Evolutionary conservation across 2,113 vertebrate species (phyloP).

Genomic region (Raphicerus campestris): DNA sequence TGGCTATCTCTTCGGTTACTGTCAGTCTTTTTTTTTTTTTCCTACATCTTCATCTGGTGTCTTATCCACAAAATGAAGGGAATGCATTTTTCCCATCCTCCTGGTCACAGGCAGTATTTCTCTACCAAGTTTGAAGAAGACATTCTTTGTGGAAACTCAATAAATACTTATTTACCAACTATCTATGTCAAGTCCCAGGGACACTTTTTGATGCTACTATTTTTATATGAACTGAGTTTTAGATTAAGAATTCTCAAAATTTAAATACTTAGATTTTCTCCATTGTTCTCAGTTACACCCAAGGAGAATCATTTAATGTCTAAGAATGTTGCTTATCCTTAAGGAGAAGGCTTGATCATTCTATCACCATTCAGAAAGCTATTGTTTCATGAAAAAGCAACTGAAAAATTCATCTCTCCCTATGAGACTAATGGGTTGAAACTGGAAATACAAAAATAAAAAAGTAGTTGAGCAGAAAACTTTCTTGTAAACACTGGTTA

Average conservation of each 20-base stretch:
- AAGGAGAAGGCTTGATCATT: background rate
- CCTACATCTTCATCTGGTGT: background rate
- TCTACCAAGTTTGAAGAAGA: background rate
- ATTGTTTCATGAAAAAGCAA: background rate
- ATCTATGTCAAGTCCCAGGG: background rate
- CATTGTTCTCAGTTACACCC: background rate
- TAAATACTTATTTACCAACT: background rate
- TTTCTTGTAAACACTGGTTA: background rate
- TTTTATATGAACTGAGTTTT: background rate
- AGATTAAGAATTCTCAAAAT: background rate
- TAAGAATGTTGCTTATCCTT: background rate
- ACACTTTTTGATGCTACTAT: background rate
- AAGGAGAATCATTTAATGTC: background rate
- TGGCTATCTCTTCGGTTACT: background rate
- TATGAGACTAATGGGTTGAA: background rate
- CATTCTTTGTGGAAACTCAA: background rate
- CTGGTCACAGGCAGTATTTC: background rate
- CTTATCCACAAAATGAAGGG: background rate
- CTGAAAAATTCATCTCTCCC: background rate
- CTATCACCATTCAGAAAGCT: background rate
- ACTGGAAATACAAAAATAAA: background rate
- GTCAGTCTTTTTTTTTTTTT: background rate
- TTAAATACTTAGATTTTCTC: slow-evolving; percentile 22
- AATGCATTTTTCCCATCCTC: background rate
- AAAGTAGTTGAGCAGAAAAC: background rate